Evolutionary conservation across 2,888 invertebrate species (phyloP), one percentile per base, ranked within the genome.

Genomic region (Geotrupes spiniger): DNA sequence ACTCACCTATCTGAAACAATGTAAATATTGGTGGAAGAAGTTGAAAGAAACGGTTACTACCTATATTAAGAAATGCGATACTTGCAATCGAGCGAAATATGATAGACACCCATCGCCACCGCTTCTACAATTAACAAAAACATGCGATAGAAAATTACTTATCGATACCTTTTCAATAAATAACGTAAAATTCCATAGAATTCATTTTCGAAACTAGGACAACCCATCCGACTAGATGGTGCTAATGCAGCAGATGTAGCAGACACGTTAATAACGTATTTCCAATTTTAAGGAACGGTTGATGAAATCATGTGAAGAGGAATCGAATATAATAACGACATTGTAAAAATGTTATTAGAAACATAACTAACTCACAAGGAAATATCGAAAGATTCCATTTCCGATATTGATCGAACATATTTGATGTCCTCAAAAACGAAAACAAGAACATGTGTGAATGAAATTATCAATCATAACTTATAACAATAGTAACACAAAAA

Each of bases 101-200:
- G 49, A 49, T 12, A 44, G 49, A 26, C 39, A 45, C 8, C 49
- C 49, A 1, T 16, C 26, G 12, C 38, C 44, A 26, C 5, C 6
- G 6, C 21, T 6, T 6, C 3, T 21, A 10, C 29, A 44, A 44
- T 26, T 42, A 10, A 51, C 51, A n/a, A 42, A 41, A 2, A 42
- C 38, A 2, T 33, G 42, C 8, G 16, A 11, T 3, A 36, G 45
- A 29, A 39, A 49, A 36, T 14, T 49, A 8, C 42, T 45, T 16
- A 40, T 33, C 2, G 49, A 49, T 27, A 41, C 41, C 6, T 45
- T 49, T 10, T 57, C 56, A 2, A 52, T 59, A 31, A 45, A 48
- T 21, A 55, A 56, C 28, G 53, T 56, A 12, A 58, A n/a, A n/a
- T n/a, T n/a, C 54, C 52, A 51, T 56, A 29, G 49, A 46, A n/a